These are phyloP conservation scores for Conomelus anceps DNA, from an alignment of 2,888 invertebrate genomes.

Conservation along the genomic window DNA sequence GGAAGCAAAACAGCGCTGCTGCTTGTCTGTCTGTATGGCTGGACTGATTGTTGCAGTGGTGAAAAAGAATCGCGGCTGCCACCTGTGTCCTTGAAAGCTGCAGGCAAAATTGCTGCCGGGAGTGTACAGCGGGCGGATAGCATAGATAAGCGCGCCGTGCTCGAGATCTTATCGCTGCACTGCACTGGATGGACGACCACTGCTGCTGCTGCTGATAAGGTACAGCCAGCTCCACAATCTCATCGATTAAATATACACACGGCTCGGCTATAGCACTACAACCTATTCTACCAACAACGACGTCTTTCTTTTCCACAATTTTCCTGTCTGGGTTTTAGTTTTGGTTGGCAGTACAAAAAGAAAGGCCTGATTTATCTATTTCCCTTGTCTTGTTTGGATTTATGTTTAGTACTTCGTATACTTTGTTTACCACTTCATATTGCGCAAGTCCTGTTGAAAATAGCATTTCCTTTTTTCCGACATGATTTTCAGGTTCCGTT, in stretches of 20 bases:
- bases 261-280: neutral
- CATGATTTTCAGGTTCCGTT: too few species aligned
- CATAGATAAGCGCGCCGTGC: conserved; percentile 10
- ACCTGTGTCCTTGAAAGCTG: conserved; percentile 3
- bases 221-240: conserved; percentile 1
- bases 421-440: too few species aligned
- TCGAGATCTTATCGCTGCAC: neutral
- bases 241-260: neutral
- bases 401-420: too few species aligned
- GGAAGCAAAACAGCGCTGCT: neutral
- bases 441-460: too few species aligned
- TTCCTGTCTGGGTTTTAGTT: neutral
- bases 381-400: neutral
- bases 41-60: neutral
- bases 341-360: neutral
- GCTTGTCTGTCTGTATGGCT: neutral
- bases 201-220: conserved; percentile 3
- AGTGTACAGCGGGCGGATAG: neutral
- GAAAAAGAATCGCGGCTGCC: neutral
- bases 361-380: neutral
- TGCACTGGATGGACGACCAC: conserved; percentile 1
- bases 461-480: too few species aligned
- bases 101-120: neutral
- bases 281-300: neutral
- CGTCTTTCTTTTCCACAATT: neutral